Evolutionary conservation across 2,888 invertebrate genomes (phyloP).

Genomic region (Pogonocherus hispidulus): DNA sequence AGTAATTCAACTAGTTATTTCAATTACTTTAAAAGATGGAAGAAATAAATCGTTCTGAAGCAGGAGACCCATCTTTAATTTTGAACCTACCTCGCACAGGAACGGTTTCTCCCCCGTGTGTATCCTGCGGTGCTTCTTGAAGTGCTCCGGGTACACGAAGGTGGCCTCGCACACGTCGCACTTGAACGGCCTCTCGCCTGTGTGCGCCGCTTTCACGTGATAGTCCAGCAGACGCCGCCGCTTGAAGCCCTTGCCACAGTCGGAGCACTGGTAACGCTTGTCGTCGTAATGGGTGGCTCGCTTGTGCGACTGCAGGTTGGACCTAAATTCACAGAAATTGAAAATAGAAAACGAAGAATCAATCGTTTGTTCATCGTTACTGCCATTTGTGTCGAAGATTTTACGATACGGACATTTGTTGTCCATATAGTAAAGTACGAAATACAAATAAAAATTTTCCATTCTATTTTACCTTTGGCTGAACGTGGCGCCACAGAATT

Average conservation of each 20-base stretch:
- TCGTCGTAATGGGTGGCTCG: constrained; percentile 85
- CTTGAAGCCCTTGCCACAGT: constrained; percentile 83
- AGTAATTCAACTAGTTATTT: too few relatives aligned
- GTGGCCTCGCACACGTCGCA: constrained; percentile 82
- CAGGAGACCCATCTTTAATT: too few relatives aligned
- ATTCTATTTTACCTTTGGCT: constrained; percentile 80
- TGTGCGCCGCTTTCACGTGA: constrained; percentile 85
- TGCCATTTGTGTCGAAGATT: too few relatives aligned
- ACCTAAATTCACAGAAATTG: too few relatives aligned
- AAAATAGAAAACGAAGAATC: too few relatives aligned
- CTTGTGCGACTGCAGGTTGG: constrained; percentile 85
- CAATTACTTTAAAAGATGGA: too few relatives aligned
- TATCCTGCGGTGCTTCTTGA: constrained; percentile 83
- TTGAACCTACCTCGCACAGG: constrained; percentile 68
- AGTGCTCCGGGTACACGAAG: constrained; percentile 87
- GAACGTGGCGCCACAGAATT: constrained; percentile 83
- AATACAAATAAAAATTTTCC: too few relatives aligned
- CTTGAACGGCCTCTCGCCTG: constrained; percentile 82
- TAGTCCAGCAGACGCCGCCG: constrained; percentile 81
- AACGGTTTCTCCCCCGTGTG: constrained; percentile 85
- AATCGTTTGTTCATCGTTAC: too few relatives aligned
- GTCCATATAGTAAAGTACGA: too few relatives aligned
- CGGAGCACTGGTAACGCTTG: constrained; percentile 70
- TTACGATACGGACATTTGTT: too few relatives aligned
- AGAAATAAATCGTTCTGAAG: too few relatives aligned